These are phyloP conservation scores for Emydura subglobosa DNA, from an alignment of 2,113 vertebrate species.

Conservation along the genomic window DNA sequence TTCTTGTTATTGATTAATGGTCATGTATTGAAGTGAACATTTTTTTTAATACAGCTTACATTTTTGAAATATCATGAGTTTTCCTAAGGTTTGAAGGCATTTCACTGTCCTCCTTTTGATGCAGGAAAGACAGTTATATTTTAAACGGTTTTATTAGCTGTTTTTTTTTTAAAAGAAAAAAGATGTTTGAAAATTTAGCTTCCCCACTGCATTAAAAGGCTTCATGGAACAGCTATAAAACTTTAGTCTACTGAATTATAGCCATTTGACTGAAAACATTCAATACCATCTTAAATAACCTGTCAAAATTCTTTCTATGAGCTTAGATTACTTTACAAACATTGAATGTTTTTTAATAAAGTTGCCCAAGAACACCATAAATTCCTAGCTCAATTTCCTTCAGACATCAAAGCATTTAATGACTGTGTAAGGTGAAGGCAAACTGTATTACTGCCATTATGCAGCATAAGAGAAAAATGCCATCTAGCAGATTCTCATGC, in stretches of 20 bases:
- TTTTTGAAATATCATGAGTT: not conserved
- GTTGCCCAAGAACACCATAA: slow-evolving; percentile 54
- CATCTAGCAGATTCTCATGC: slow-evolving; percentile 32
- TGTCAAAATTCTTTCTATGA: slow-evolving; percentile 26
- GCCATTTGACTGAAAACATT: slow-evolving; percentile 5
- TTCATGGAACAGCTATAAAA: slow-evolving; percentile 1
- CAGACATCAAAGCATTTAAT: slow-evolving; percentile 48
- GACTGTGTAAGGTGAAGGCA: slow-evolving; percentile 51
- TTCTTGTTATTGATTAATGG: not conserved
- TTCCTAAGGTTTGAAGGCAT: not conserved
- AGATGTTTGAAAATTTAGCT: not conserved
- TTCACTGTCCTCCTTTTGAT: not conserved
- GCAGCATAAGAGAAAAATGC: slow-evolving; percentile 13
- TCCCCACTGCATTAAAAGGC: not conserved
- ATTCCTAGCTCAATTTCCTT: slow-evolving; percentile 56
- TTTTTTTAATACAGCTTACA: not conserved
- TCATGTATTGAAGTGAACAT: not conserved
- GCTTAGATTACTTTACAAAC: slow-evolving; percentile 58
- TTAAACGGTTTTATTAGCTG: not conserved
- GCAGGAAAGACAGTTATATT: not conserved
- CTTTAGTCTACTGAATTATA: slow-evolving; percentile 39
- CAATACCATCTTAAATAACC: slow-evolving; percentile 53
- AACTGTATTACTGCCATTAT: slow-evolving; percentile 50
- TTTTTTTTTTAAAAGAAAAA: slow-evolving; percentile 18
- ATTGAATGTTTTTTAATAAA: slow-evolving; percentile 50